Base-by-base conservation (phyloP, 2,888 invertebrate genomes). In the Habrosyne pyritoides region DNA sequence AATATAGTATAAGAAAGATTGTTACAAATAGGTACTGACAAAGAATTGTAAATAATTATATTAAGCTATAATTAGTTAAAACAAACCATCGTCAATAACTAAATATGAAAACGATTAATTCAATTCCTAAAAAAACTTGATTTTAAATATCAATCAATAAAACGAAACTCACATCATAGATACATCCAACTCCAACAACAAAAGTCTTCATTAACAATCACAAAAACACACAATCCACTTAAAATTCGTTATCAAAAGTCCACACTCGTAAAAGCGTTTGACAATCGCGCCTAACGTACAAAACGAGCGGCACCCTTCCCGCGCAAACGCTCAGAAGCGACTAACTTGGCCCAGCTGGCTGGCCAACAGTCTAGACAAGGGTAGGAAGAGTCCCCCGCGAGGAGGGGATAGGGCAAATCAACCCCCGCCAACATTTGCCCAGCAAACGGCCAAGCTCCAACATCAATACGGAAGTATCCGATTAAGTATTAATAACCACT, bases 351-450 rank as follows among this genome's bases (percentile, higher is more conserved):
- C 50, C 66, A 68, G 77, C 77, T 21, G 26, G 26, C 78, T 77
- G 79, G 69, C 64, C 69, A 71, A 62, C 68, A 78, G 90, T 89
- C 90, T 89, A 90, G 89, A 89, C 90, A 81, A 80, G 82, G 81
- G 75, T 72, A 73, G 71, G 65, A 63, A 63, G 67, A 67, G 56
- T 69, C 67, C 55, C 55, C 59, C 53, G 57, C 56, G 55, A 70
- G 65, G 72, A 62, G 64, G 73, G 66, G 76, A 73, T 73, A 73
- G 77, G 79, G 79, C 73, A 69, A 83, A 83, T 75, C 84, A 83
- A 84, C 86, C 86, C 81, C 77, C 72, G 75, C 79, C 75, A 81
- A 77, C 84, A 77, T 81, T 86, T 83, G 77, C 81, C 78, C 79
- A 81, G 80, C 77, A 81, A 70, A 79, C 78, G 77, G 70, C 76